A percentile compares a stretch with the other conserved stretches of the same genome.
These are phyloP conservation scores for Atta texana DNA, from an alignment of 1,140 invertebrate species.

Conservation along the genomic window DNA sequence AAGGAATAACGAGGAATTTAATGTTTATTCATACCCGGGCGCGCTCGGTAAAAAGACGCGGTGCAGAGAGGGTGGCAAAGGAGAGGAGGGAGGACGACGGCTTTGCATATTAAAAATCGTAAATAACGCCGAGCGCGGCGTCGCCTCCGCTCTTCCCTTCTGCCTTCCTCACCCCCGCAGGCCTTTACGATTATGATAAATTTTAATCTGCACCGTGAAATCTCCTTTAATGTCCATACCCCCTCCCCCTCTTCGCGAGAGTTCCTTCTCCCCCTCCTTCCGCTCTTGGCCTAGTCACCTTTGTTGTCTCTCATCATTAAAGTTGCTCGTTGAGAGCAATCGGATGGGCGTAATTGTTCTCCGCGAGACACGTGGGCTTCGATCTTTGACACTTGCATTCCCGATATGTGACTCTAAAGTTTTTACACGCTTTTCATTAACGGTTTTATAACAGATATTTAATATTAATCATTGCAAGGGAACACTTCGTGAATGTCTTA, in stretches of 20 bases:
- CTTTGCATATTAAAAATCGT: slow-evolving; percentile 79
- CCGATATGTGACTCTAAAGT: slow-evolving; percentile 10
- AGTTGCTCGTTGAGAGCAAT: slow-evolving; percentile 46
- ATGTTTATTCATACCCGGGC: slow-evolving; percentile 82
- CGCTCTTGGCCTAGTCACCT: slow-evolving; percentile 14
- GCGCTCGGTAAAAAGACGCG: slow-evolving; percentile 54
- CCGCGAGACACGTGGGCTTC: slow-evolving; percentile 54
- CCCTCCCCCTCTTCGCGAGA: neutral
- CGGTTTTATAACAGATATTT: neutral
- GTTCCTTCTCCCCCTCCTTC: neutral
- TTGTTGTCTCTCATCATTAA: slow-evolving; percentile 51
- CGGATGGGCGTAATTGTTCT: slow-evolving; percentile 63
- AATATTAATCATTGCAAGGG: slow-evolving; percentile 1
- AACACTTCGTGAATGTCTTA: neutral
- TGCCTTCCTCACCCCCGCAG: neutral
- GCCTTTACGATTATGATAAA: slow-evolving; percentile 79
- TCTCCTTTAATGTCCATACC: slow-evolving; percentile 53
- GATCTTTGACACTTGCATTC: slow-evolving; percentile 44
- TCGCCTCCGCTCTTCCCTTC: too few relatives aligned
- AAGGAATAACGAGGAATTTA: slow-evolving; percentile 82
- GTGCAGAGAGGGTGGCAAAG: slow-evolving; percentile 35
- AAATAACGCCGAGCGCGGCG: slow-evolving; percentile 55
- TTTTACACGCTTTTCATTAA: slow-evolving; percentile 21
- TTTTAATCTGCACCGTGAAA: slow-evolving; percentile 70
- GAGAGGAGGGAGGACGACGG: slow-evolving; percentile 45